Evolutionary conservation across 1,140 invertebrate species (phyloP).

Genomic region (Cotesia typhae): DNA sequence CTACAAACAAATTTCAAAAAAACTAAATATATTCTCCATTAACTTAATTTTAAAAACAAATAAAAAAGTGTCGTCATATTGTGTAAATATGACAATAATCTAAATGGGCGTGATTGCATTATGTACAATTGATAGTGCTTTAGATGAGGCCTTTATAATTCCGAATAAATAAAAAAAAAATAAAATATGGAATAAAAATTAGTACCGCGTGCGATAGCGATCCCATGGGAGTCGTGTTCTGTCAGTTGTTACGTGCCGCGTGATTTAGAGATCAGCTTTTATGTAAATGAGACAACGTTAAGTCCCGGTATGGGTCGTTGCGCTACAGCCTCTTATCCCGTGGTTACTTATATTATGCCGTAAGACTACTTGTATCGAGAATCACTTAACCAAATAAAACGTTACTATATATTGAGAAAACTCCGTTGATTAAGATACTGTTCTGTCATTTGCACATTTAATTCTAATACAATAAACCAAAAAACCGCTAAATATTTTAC

Average conservation of each 20-base stretch:
- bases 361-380: constrained; percentile 3
- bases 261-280: constrained; percentile 33
- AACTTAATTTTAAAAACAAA: background rate
- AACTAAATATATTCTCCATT: background rate
- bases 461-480: too few species aligned
- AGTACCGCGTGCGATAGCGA: constrained; percentile 19
- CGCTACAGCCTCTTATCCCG: background rate
- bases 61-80: background rate
- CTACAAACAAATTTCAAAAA: background rate
- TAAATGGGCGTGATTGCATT: background rate
- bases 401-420: background rate
- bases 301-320: constrained; percentile 15
- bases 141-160: background rate
- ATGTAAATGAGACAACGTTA: constrained; percentile 27
- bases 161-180: background rate
- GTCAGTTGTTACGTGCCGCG: constrained; percentile 28
- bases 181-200: too few species aligned
- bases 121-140: background rate
- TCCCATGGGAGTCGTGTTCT: constrained; percentile 1
- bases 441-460: too few species aligned
- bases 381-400: background rate
- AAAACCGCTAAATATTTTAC: too few species aligned
- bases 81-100: background rate
- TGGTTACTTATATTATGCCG: background rate
- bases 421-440: too few species aligned